Evolutionary conservation across 2,888 invertebrate genomes (phyloP).

Genomic region (Limnephilus auricula): DNA sequence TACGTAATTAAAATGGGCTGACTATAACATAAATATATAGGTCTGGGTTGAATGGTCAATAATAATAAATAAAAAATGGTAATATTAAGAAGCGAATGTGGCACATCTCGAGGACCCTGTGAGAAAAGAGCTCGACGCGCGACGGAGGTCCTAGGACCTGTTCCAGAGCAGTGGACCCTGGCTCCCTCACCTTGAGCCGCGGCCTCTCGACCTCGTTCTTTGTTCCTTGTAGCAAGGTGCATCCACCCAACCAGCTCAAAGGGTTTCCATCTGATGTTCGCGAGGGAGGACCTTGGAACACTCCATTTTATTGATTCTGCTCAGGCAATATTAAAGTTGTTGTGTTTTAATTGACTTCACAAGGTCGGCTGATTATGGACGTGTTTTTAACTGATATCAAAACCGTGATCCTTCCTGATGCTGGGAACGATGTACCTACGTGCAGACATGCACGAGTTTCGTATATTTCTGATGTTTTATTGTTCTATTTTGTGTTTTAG

Average conservation of each 20-base stretch:
- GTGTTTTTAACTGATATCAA: background rate
- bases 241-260: background rate
- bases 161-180: background rate
- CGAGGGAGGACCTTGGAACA: background rate
- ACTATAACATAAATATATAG: background rate
- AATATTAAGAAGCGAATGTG: background rate
- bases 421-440: background rate
- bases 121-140: background rate
- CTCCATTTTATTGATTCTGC: background rate
- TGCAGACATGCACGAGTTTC: constrained; percentile 2
- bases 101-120: background rate
- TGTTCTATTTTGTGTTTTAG: background rate
- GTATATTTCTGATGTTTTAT: background rate
- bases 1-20: background rate
- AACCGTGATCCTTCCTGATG: background rate
- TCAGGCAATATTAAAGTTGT: background rate
- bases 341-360: background rate
- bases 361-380: background rate
- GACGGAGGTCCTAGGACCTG: background rate
- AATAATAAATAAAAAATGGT: background rate
- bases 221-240: background rate
- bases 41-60: background rate
- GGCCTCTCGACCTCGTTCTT: background rate
- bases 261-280: background rate
- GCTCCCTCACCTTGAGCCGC: background rate